Percentiles rank a stretch among this genome's conserved stretches.
phyloP scores from a whole-genome alignment of 2,888 invertebrate genomes.

The Drosophila helvetica region DNA sequence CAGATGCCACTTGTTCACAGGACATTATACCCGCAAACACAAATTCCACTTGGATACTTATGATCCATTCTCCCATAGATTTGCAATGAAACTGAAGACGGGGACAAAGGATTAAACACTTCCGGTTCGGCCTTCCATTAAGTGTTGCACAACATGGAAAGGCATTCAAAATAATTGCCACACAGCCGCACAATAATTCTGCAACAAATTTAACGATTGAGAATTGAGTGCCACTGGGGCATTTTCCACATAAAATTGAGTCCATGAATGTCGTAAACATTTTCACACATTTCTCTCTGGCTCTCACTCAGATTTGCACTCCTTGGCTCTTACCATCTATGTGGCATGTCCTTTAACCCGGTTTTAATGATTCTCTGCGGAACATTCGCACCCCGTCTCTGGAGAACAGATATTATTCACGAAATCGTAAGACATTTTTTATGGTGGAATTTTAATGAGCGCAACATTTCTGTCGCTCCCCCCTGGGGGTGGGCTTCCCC shows the following conservation, averaged over 20 bases:
- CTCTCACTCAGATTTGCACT: not conserved
- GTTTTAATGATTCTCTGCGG: not conserved
- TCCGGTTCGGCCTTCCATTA: not conserved
- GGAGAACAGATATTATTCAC: not conserved
- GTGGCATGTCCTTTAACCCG: not conserved
- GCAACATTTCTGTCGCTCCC: not conserved
- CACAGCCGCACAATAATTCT: conserved; percentile 14
- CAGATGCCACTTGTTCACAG: not conserved
- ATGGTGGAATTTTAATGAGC: conserved; percentile 24
- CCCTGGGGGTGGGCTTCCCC: not conserved
- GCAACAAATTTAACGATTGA: conserved; percentile 16
- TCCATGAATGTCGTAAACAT: conserved; percentile 37
- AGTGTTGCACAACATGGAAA: conserved; percentile 3
- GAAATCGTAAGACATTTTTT: conserved; percentile 12
- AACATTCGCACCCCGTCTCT: not conserved
- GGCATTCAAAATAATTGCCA: conserved; percentile 6
- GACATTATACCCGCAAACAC: too few relatives aligned
- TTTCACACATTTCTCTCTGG: conserved; percentile 19
- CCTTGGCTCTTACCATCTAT: conserved; percentile 8
- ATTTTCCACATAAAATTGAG: not conserved
- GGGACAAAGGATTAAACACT: not conserved
- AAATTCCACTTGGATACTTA: not conserved
- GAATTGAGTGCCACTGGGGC: not conserved
- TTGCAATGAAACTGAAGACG: not conserved
- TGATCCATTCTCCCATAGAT: not conserved